phyloP scores from a whole-genome alignment of 2,888 invertebrate genomes.

The Eustalomyia histrio region DNA sequence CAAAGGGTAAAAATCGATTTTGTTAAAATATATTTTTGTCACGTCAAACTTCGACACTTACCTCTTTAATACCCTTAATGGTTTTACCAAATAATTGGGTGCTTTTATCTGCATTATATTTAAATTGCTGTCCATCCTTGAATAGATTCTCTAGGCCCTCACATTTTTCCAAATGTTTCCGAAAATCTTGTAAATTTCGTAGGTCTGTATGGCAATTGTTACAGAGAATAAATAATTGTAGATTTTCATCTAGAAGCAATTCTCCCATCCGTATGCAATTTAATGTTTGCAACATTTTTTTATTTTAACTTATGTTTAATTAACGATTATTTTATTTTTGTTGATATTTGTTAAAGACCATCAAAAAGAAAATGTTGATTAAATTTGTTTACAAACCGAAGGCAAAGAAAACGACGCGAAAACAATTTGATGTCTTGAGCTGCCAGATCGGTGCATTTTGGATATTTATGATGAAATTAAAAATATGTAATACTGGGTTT shows the following conservation, averaged over 20 bases:
- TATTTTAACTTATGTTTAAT: slow-evolving; percentile 13
- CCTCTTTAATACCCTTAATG: slow-evolving; percentile 70
- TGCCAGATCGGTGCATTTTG: slow-evolving; percentile 25
- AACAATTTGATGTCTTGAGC: slow-evolving; percentile 19
- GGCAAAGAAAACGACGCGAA: slow-evolving; percentile 37
- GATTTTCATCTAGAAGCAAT: slow-evolving; percentile 71
- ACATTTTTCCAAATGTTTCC: slow-evolving; percentile 70
- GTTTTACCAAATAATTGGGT: slow-evolving; percentile 64
- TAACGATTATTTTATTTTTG: slow-evolving; percentile 1
- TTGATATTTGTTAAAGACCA: slow-evolving; percentile 26
- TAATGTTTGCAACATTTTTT: slow-evolving; percentile 63
- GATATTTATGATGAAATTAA: neutral
- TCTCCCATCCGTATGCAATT: slow-evolving; percentile 72
- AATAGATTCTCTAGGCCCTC: slow-evolving; percentile 67
- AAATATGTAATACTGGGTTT: no score
- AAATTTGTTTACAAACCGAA: slow-evolving; percentile 53
- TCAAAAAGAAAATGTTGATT: slow-evolving; percentile 38
- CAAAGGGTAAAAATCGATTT: slow-evolving; percentile 18
- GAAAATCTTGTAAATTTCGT: slow-evolving; percentile 68
- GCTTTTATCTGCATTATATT: slow-evolving; percentile 59
- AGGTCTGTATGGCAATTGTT: slow-evolving; percentile 71
- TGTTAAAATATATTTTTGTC: neutral
- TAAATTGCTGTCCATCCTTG: slow-evolving; percentile 27
- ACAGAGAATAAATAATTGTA: slow-evolving; percentile 70
- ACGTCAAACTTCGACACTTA: slow-evolving; percentile 32